Evolutionary conservation across 1,140 invertebrate genomes (phyloP).

Genomic region (Drosophila busckii): DNA sequence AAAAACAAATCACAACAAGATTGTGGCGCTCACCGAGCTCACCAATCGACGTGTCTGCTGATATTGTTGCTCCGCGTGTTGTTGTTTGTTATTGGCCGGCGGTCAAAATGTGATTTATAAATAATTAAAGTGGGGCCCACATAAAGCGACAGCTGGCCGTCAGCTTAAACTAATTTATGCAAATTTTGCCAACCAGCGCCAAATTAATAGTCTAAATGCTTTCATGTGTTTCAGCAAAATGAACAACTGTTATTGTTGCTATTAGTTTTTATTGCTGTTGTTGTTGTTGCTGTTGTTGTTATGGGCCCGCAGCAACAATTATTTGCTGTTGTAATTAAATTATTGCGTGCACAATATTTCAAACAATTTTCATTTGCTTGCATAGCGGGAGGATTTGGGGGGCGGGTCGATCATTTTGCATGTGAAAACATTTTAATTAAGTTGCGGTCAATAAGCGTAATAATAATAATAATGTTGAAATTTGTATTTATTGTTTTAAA

Average conservation of each 20-base stretch:
- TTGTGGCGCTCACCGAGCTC: too few species aligned
- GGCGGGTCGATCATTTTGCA: too few species aligned
- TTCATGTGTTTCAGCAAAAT: slow-evolving; percentile 19
- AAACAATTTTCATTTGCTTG: slow-evolving; percentile 26
- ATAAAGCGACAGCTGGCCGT: slow-evolving; percentile 29
- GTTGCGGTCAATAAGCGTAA: slow-evolving; percentile 49
- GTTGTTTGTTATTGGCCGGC: slow-evolving; percentile 2
- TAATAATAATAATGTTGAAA: slow-evolving; percentile 35
- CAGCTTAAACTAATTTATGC: slow-evolving; percentile 44
- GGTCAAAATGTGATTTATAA: slow-evolving; percentile 46
- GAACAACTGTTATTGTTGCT: too few species aligned
- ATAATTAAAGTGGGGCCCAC: slow-evolving; percentile 36
- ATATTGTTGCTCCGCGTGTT: background rate
- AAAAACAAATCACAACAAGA: slow-evolving; percentile 10
- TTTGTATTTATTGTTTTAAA: slow-evolving; percentile 49
- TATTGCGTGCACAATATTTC: slow-evolving; percentile 15
- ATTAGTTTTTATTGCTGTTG: slow-evolving; percentile 6
- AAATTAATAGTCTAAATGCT: slow-evolving; percentile 37
- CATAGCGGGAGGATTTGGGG: too few species aligned
- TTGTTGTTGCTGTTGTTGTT: slow-evolving; percentile 13
- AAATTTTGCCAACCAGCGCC: slow-evolving; percentile 26
- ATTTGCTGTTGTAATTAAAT: slow-evolving; percentile 25
- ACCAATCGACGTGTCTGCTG: slow-evolving; percentile 24
- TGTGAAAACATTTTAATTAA: slow-evolving; percentile 70
- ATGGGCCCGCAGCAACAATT: slow-evolving; percentile 28